Base-by-base conservation (phyloP, 2,797 vertebrate genomes). In the Pangasius mekongensis region DNA sequence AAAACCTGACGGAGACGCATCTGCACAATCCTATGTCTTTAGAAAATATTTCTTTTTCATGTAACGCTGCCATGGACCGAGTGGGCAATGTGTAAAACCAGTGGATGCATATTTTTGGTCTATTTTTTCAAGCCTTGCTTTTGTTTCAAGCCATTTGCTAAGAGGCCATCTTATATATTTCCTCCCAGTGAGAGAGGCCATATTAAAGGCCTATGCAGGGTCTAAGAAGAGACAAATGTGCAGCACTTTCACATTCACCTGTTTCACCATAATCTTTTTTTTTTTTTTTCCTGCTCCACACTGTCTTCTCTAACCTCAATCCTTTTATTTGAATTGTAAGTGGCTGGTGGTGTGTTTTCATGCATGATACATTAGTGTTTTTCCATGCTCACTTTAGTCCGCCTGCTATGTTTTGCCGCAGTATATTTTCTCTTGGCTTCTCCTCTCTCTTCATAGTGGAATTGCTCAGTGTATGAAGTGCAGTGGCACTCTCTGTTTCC, bases 401-500 rank as follows among this genome's bases (percentile, higher is more conserved):
- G 87, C 80, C 88, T 87, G 43, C 81, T 81, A 24, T 71, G 77
- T 89, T 88, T 87, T 87, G 74, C 82, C 78, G 56, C 88, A 60
- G 56, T 87, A 89, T 92, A 87, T 91, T 91, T 91, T 92, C 69
- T 88, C 86, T 87, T 86, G 84, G 87, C 89, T 91, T 88, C 86
- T 89, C 78, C 82, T 69, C 86, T 91, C 91, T 92, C 92, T 93
- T 92, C 91, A 93, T 92, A 87, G 91, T 93, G 93, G 94, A 96
- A 94, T 95, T 93, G 92, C 93, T 95, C 91, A 93, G 95, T 94
- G 94, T 93, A 91, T 88, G 84, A 94, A 92, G 93, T 95, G 93
- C 94, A 96, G 94, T 95, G 94, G 94, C 91, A 87, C 91, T 92
- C 94, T 96, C 94, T 94, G 94, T 96, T 96, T 96, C 93, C 94